Percentiles rank a stretch among this genome's conserved stretches.
Evolutionary conservation across 2,797 vertebrate genomes (phyloP).

Genomic region (Pangasius sanitwongsei): DNA sequence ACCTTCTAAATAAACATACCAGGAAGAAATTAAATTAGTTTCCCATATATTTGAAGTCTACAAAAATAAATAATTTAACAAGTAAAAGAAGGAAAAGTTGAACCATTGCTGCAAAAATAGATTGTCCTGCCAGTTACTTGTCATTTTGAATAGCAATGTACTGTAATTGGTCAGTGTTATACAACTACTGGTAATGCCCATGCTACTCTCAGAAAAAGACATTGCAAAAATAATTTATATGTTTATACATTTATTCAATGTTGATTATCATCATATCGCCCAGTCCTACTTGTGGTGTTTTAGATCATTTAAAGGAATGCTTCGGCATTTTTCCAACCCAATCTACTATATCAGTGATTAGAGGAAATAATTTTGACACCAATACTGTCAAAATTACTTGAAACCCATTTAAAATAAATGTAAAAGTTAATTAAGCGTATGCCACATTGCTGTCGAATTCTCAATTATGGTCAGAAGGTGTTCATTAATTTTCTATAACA

Average conservation of each 20-base stretch:
- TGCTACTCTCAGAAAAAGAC: not conserved
- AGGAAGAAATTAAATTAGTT: not conserved
- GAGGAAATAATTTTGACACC: not conserved
- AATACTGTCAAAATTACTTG: not conserved
- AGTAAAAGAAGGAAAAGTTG: too few species aligned
- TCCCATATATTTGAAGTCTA: not conserved
- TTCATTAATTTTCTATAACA: not conserved
- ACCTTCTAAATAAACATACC: not conserved
- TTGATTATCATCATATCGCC: too few species aligned
- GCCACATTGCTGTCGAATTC: not conserved
- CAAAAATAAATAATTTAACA: too few species aligned
- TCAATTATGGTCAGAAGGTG: not conserved
- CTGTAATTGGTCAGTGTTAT: not conserved
- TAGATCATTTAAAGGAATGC: not conserved
- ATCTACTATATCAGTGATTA: not conserved
- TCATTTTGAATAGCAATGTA: not conserved
- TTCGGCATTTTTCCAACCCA: too few species aligned
- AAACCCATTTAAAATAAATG: too few species aligned
- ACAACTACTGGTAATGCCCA: not conserved
- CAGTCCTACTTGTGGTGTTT: not conserved
- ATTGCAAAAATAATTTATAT: not conserved
- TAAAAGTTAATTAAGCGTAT: too few species aligned
- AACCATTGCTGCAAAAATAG: not conserved
- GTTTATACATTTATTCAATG: not conserved
- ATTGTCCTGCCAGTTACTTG: not conserved